Evolutionary conservation across 2,113 vertebrate species (phyloP).

Genomic region (Struthidea cinerea): DNA sequence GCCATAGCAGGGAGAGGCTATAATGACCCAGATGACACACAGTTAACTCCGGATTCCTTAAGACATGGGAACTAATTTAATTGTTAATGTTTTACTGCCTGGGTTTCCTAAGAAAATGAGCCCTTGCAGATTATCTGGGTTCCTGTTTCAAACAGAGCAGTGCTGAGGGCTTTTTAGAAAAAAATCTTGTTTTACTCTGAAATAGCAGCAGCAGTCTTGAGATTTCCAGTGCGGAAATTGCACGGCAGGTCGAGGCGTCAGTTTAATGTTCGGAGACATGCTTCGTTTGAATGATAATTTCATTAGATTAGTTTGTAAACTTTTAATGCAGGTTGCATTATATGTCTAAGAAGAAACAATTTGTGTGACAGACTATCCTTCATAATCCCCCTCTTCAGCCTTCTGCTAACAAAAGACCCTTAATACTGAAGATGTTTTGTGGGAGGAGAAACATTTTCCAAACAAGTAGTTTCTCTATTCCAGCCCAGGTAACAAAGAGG

Average conservation of each 20-base stretch:
- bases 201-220: neutral
- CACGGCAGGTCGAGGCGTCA: slow-evolving; percentile 5
- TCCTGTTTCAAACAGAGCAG: neutral
- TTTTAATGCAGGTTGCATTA: slow-evolving; percentile 68
- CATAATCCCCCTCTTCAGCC: slow-evolving; percentile 80
- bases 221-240: slow-evolving; percentile 10
- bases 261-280: slow-evolving; percentile 61
- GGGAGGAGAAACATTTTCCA: slow-evolving; percentile 83
- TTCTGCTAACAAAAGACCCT: slow-evolving; percentile 75
- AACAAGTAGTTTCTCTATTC: slow-evolving; percentile 76
- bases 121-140: neutral
- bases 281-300: slow-evolving; percentile 74
- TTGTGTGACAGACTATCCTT: slow-evolving; percentile 75
- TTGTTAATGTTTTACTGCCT: neutral
- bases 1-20: neutral
- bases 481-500: slow-evolving; percentile 81
- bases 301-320: slow-evolving; percentile 76
- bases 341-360: slow-evolving; percentile 74
- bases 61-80: neutral
- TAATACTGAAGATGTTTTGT: slow-evolving; percentile 80
- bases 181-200: neutral
- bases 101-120: slow-evolving; percentile 8
- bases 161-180: neutral
- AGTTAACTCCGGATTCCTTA: neutral
- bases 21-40: neutral